Evolutionary conservation across 2,797 vertebrate genomes (phyloP).

Genomic region (Allobates femoralis): DNA sequence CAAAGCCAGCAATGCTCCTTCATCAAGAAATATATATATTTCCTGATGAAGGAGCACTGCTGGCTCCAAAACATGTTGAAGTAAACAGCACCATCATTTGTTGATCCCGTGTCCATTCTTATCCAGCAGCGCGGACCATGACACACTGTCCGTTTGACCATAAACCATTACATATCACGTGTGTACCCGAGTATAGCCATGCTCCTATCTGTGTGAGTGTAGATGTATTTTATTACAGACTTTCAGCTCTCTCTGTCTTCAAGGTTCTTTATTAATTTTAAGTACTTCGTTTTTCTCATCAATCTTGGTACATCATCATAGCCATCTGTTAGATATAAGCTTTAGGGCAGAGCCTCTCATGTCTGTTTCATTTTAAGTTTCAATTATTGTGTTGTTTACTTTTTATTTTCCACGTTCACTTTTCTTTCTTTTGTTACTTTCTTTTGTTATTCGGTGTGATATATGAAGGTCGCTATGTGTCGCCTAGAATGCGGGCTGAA

Average conservation of each 20-base stretch:
- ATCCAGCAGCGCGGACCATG: too few species aligned
- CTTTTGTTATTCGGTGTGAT: too few species aligned
- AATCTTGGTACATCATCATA: constrained; percentile 53
- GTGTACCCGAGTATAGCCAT: background rate
- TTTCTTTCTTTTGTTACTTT: constrained; percentile 37
- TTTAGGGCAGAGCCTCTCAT: constrained; percentile 49
- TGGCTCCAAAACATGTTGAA: too few species aligned
- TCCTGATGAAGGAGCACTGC: too few species aligned
- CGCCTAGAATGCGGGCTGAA: too few species aligned
- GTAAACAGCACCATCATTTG: too few species aligned
- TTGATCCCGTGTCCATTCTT: too few species aligned
- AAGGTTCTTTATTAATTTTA: constrained; percentile 60
- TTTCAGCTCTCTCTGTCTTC: constrained; percentile 16
- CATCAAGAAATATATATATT: too few species aligned
- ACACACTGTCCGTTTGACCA: too few species aligned
- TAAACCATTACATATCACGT: background rate
- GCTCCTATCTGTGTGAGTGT: background rate
- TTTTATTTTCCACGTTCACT: constrained; percentile 32
- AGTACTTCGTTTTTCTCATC: constrained; percentile 58
- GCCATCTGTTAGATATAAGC: constrained; percentile 57
- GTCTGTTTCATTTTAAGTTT: constrained; percentile 43
- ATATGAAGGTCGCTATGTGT: too few species aligned
- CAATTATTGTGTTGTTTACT: constrained; percentile 57
- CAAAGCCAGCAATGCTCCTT: too few species aligned
- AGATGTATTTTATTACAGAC: constrained; percentile 38